Evolutionary conservation across 2,113 vertebrate genomes (phyloP), one percentile per base, ranked within the genome.

Genomic region (Pseudois nayaur): DNA sequence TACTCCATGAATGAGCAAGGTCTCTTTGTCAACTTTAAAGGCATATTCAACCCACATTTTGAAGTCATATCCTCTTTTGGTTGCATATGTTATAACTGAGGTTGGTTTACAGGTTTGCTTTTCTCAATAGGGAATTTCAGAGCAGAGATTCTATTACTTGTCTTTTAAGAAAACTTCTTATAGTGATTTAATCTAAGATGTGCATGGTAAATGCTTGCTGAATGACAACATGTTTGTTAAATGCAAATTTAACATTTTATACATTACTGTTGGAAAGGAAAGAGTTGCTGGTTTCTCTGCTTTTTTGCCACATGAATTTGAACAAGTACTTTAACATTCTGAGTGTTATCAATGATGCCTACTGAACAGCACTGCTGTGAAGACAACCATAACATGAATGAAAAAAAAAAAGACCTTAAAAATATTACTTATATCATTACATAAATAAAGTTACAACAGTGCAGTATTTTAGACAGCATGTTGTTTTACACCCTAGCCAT

Each of bases 371-470:
- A 19, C 2, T 55, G 36, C 55, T 85, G 9, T 90, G 64, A 90
- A 87, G 84, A 89, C 25, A 94, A 96, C 45, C 31, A 43, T 31
- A 50, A 36, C 11, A 90, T 76, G 36, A 43, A 52, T 74, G 31
- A 15, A 14, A 92, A 97, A 74, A 74, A 74, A 74, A 76, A 81
- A 59, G 0, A 76, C 10, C 15, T 59, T 29, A 88, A 29, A 55
- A 82, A 27, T 48, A 64, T 48, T 55, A 91, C 57, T 94, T 91
- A 96, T 21, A 87, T 87, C 54, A 62, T 33, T 94, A 92, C 95
- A 33, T 85, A 96, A 84, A 86, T 82, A 43, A 87, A 96, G 59
- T 96, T 95, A 79, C 79, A 90, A 43, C n/a, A 43, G 7, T 52
- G 40, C 43, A 67, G n/a, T 91, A 87, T 60, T 96, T 96, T 84